These are phyloP conservation scores for Diabrotica undecimpunctata DNA, from an alignment of 1,140 invertebrate genomes.

Conservation along the genomic window DNA sequence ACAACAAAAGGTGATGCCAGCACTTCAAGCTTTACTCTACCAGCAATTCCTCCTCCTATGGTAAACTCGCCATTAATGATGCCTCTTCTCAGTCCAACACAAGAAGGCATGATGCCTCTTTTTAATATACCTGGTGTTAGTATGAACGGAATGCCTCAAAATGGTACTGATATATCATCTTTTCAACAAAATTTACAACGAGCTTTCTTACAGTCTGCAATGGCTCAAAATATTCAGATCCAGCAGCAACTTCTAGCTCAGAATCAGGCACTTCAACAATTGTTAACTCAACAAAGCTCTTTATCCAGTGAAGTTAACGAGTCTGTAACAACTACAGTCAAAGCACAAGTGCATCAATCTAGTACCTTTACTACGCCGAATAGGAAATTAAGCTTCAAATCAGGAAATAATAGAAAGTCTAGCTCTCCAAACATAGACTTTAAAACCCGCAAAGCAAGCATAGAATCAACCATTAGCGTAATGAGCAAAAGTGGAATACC, in stretches of 20 bases:
- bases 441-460: conserved; percentile 58
- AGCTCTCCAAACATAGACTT: conserved; percentile 43
- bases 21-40: conserved; percentile 57
- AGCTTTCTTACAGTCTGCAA: conserved; percentile 87
- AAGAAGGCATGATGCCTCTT: conserved; percentile 57
- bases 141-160: conserved; percentile 44
- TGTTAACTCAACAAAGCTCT: conserved; percentile 66
- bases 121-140: conserved; percentile 61
- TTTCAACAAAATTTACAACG: conserved; percentile 83
- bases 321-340: conserved; percentile 43
- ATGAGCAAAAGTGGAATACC: conserved; percentile 57
- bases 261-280: conserved; percentile 87
- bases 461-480: conserved; percentile 53
- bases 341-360: conserved; percentile 53
- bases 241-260: conserved; percentile 90
- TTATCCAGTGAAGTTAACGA: conserved; percentile 33
- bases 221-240: conserved; percentile 94
- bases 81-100: conserved; percentile 53
- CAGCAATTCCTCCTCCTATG: conserved; percentile 51
- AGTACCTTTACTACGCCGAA: conserved; percentile 42
- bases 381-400: conserved; percentile 47
- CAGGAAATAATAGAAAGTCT: conserved; percentile 39
- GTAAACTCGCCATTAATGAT: conserved; percentile 54
- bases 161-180: conserved; percentile 54
- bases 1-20: conserved; percentile 63